Conservation (phyloP, 2,888 invertebrate species). For the Bellardia pandia region DNA sequence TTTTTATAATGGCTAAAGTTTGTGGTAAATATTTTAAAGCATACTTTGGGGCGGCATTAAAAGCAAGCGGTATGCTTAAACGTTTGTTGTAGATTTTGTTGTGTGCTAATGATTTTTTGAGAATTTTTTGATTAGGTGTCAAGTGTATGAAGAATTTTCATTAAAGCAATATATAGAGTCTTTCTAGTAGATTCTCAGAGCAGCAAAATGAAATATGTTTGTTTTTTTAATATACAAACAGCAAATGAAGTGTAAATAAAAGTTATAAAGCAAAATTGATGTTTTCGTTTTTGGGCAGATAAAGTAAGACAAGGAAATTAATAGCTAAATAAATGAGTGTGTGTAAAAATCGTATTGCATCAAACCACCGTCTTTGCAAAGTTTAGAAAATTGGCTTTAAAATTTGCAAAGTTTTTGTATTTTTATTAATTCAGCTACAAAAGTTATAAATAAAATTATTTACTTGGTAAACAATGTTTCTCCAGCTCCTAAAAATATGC, state of each 20-base stretch:
- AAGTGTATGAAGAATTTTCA: conserved; percentile 7
- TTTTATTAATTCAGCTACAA: no score
- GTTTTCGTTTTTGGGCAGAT: not conserved
- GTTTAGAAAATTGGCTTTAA: no score
- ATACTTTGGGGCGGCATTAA: not conserved
- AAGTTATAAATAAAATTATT: no score
- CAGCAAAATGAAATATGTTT: not conserved
- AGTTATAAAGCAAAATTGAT: not conserved
- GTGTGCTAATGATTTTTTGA: conserved; percentile 44
- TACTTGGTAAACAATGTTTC: no score
- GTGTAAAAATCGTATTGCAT: not conserved
- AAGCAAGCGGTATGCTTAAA: not conserved
- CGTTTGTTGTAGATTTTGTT: not conserved
- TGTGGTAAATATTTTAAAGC: conserved; percentile 35
- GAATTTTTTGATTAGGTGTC: conserved; percentile 57
- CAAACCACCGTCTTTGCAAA: no score
- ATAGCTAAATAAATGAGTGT: not conserved
- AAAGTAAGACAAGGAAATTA: not conserved
- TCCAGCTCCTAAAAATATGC: no score
- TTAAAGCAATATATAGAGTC: not conserved
- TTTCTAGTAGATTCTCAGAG: not conserved
- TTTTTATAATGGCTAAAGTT: conserved; percentile 52
- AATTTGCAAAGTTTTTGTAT: no score
- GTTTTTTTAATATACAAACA: conserved; percentile 4
- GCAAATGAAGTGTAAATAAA: not conserved